Evolutionary conservation across 1,140 invertebrate species (phyloP).

Genomic region (Orchestia grillus): DNA sequence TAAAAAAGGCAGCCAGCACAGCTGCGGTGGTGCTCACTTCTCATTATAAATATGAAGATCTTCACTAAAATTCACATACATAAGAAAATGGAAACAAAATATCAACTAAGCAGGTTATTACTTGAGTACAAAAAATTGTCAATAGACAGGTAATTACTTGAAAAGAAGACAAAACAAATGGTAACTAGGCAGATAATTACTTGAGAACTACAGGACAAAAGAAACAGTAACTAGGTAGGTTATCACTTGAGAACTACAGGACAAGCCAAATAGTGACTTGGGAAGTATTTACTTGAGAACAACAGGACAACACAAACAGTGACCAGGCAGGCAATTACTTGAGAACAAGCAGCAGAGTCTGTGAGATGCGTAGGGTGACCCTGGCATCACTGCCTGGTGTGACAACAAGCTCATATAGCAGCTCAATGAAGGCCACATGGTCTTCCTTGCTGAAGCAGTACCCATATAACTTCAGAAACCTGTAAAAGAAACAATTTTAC

Average conservation of each 20-base stretch:
- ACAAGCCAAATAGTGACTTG: not conserved
- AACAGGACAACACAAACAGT: not conserved
- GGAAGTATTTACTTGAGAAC: not conserved
- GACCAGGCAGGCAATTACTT: not conserved
- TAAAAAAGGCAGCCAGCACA: too few species aligned
- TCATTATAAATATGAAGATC: too few species aligned
- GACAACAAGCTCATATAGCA: constrained; percentile 22
- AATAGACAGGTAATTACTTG: too few species aligned
- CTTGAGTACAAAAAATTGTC: too few species aligned
- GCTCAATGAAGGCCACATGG: constrained; percentile 21
- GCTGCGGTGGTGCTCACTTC: too few species aligned
- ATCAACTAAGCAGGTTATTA: too few species aligned
- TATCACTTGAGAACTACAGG: not conserved
- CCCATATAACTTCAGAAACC: constrained; percentile 32
- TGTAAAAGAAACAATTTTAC: not conserved
- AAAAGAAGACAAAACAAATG: not conserved
- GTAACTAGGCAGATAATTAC: not conserved
- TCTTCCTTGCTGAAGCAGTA: constrained; percentile 47
- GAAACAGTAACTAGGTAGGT: not conserved
- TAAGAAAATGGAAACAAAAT: not conserved
- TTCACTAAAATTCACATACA: too few species aligned
- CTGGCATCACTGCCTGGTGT: not conserved
- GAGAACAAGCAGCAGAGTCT: constrained; percentile 17
- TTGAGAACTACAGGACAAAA: not conserved
- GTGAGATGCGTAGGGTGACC: not conserved